Evolutionary conservation across 2,888 invertebrate genomes (phyloP).

Genomic region (Archips crataeganus): DNA sequence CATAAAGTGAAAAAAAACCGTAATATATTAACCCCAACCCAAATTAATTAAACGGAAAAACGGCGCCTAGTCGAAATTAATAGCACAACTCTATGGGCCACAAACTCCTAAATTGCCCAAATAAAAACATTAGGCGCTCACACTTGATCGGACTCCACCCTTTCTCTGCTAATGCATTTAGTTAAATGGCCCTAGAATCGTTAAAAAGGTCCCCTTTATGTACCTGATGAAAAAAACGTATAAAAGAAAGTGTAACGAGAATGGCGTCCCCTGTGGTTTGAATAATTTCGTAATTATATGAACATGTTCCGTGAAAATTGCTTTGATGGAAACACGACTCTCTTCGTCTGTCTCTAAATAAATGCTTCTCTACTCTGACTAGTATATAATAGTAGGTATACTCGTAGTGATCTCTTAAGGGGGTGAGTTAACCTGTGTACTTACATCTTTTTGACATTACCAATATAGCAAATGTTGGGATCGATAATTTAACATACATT

Average conservation of each 20-base stretch:
- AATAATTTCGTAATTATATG: no score
- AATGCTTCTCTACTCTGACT: no score
- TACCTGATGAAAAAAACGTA: slow-evolving; percentile 42
- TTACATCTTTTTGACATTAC: no score
- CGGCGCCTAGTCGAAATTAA: slow-evolving; percentile 46
- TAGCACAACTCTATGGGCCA: slow-evolving; percentile 47
- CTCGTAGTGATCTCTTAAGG: no score
- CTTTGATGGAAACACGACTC: slow-evolving; percentile 70
- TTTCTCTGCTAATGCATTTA: slow-evolving; percentile 72
- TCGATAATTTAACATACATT: no score
- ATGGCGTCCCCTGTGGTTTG: slow-evolving; percentile 16
- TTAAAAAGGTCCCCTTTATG: slow-evolving; percentile 65
- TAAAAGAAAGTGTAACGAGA: slow-evolving; percentile 31
- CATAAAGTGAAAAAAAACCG: neutral
- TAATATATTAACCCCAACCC: slow-evolving; percentile 26
- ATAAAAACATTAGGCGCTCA: slow-evolving; percentile 80
- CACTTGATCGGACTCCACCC: slow-evolving; percentile 72
- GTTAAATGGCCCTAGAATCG: slow-evolving; percentile 78
- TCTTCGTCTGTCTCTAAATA: no score
- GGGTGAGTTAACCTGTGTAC: no score
- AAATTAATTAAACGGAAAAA: slow-evolving; percentile 39
- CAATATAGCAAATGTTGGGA: no score
- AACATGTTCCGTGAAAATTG: slow-evolving; percentile 62
- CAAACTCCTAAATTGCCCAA: slow-evolving; percentile 58
- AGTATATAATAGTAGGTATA: no score